Percentiles rank a stretch among this genome's conserved stretches.
Evolutionary conservation across 2,797 vertebrate species (phyloP).

Genomic region (Columba guinea): DNA sequence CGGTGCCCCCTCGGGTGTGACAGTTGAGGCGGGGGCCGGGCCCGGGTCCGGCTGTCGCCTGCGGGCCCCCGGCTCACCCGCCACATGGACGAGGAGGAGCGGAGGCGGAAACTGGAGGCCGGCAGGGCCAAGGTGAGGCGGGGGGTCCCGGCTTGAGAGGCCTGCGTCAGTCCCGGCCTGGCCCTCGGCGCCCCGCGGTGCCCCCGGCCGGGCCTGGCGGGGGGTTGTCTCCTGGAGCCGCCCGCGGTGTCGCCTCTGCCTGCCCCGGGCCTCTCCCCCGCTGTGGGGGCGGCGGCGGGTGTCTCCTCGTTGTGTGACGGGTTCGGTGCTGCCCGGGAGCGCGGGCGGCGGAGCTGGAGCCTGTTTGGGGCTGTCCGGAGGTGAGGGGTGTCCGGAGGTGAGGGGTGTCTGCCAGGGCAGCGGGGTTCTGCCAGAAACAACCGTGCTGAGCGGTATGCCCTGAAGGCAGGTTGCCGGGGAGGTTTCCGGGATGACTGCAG

Average conservation of each 20-base stretch:
- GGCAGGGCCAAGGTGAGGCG: conserved; percentile 89
- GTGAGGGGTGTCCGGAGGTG: too few species aligned
- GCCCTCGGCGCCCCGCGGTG: too few species aligned
- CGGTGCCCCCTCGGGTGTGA: rapidly evolving
- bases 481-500: background rate
- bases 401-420: background rate
- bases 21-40: rapidly evolving
- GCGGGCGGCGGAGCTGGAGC: background rate
- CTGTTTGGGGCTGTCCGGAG: background rate
- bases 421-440: background rate
- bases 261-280: too few species aligned
- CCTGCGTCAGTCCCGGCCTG: too few species aligned
- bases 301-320: background rate
- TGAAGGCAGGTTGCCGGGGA: too few species aligned
- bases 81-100: conserved; percentile 82
- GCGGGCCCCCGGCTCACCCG: background rate
- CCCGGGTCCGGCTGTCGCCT: rapidly evolving
- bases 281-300: too few species aligned
- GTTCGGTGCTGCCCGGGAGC: too few species aligned
- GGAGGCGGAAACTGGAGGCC: conserved; percentile 88
- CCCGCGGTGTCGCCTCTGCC: background rate
- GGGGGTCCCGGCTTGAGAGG: too few species aligned
- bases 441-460: background rate
- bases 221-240: background rate
- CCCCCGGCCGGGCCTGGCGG: background rate